Evolutionary conservation across 2,888 invertebrate species (phyloP).

Genomic region (Gnatocerus cornutus): DNA sequence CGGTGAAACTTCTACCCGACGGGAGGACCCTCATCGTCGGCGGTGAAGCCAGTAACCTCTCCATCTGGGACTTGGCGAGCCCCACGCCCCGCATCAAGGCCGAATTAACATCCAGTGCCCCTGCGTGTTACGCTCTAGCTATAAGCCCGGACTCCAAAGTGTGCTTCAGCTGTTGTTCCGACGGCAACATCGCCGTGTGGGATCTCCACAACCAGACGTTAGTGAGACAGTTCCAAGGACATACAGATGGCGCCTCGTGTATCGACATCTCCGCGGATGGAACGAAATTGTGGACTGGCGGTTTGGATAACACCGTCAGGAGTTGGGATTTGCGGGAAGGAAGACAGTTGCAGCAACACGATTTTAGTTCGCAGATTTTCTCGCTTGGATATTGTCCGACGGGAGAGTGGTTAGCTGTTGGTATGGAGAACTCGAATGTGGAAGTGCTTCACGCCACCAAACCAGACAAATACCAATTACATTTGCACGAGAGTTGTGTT

Average conservation of each 20-base stretch:
- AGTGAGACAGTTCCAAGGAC: slow-evolving; percentile 90
- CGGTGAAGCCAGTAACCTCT: slow-evolving; percentile 95
- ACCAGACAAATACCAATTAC: slow-evolving; percentile 95
- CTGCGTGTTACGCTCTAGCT: slow-evolving; percentile 97
- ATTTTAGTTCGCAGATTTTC: slow-evolving; percentile 95
- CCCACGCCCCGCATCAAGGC: slow-evolving; percentile 94
- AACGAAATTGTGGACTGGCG: slow-evolving; percentile 95
- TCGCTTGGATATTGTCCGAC: slow-evolving; percentile 94
- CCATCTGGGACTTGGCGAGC: slow-evolving; percentile 96
- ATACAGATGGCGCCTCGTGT: slow-evolving; percentile 96
- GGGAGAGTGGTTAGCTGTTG: slow-evolving; percentile 96
- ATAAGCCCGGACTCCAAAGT: slow-evolving; percentile 97
- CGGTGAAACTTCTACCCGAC: slow-evolving; percentile 94
- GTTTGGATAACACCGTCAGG: slow-evolving; percentile 94
- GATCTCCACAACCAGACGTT: slow-evolving; percentile 94
- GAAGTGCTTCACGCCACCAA: slow-evolving; percentile 92
- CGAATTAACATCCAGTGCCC: slow-evolving; percentile 94
- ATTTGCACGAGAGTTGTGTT: slow-evolving; percentile 96
- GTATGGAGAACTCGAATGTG: slow-evolving; percentile 97
- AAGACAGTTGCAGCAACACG: slow-evolving; percentile 92
- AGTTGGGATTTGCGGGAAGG: slow-evolving; percentile 94
- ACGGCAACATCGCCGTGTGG: slow-evolving; percentile 98
- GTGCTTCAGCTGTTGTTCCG: slow-evolving; percentile 98
- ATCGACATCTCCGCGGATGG: slow-evolving; percentile 96
- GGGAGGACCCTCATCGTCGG: slow-evolving; percentile 96